Conservation (phyloP, 2,797 vertebrate genomes). For the Rhincodon typus region DNA sequence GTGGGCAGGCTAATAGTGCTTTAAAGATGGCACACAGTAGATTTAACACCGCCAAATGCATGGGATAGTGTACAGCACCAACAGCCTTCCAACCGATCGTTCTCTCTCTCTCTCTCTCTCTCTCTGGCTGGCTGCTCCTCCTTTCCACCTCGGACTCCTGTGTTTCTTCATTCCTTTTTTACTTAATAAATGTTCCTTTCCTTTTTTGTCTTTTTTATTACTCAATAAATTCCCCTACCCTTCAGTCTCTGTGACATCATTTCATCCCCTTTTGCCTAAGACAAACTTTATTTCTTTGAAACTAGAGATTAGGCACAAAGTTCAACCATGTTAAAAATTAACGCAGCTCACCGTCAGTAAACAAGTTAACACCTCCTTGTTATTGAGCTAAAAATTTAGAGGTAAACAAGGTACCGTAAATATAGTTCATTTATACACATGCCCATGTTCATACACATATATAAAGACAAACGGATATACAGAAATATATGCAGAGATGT, state of each 20-base stretch:
- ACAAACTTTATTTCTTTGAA: not conserved
- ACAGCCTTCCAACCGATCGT: no score
- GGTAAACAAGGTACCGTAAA: not conserved
- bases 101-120: not conserved
- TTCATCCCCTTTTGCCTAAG: not conserved
- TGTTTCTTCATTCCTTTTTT: not conserved
- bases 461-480: not conserved
- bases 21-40: not conserved
- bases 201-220: not conserved
- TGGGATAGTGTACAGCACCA: not conserved
- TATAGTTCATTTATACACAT: not conserved
- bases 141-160: not conserved
- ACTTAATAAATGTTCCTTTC: no score
- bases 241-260: not conserved
- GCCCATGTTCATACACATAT: not conserved
- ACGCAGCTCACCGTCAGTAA: not conserved
- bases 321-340: not conserved
- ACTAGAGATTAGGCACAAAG: not conserved
- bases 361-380: not conserved
- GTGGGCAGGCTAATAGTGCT: conserved; percentile 15
- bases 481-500: not conserved
- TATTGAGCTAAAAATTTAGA: not conserved
- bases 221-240: no score
- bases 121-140: not conserved
- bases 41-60: not conserved